Evolutionary conservation across 2,888 invertebrate species (phyloP).

Genomic region (Yponomeuta cagnagella): DNA sequence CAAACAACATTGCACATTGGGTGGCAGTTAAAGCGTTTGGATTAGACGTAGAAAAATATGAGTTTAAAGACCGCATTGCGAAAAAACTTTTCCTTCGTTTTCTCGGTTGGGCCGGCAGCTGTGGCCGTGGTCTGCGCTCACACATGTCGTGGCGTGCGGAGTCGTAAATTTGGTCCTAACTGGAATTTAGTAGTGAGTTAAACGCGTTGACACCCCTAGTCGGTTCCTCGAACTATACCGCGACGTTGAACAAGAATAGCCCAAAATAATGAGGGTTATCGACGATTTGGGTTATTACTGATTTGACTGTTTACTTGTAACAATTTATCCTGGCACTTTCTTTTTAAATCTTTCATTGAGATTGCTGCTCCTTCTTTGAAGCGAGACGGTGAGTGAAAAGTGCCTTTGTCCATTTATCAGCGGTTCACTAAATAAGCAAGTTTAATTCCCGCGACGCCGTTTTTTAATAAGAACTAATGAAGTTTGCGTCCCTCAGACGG

Average conservation of each 20-base stretch:
- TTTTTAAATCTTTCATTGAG: neutral
- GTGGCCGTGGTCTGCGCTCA: conserved; percentile 40
- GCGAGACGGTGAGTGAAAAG: conserved; percentile 28
- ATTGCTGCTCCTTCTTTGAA: neutral
- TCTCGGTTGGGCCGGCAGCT: conserved; percentile 37
- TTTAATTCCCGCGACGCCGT: conserved; percentile 58
- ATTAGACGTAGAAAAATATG: conserved; percentile 17
- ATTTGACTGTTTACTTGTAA: neutral
- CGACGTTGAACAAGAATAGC: neutral
- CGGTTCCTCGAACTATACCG: neutral
- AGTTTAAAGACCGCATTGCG: conserved; percentile 66
- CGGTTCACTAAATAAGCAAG: conserved; percentile 62
- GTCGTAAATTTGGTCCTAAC: conserved; percentile 68
- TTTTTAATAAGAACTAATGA: conserved; percentile 73
- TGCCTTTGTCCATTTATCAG: conserved; percentile 63
- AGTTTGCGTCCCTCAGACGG: conserved; percentile 48
- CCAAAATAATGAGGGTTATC: conserved; percentile 1
- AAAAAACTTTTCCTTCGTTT: conserved; percentile 59
- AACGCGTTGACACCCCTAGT: conserved; percentile 24
- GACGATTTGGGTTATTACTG: neutral
- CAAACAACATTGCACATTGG: neutral
- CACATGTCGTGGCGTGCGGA: conserved; percentile 53
- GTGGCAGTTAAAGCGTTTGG: conserved; percentile 14
- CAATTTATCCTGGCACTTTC: neutral
- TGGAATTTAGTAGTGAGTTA: conserved; percentile 48